Evolutionary conservation across 2,888 invertebrate genomes (phyloP).

Genomic region (Lasioglossum vierecki): DNA sequence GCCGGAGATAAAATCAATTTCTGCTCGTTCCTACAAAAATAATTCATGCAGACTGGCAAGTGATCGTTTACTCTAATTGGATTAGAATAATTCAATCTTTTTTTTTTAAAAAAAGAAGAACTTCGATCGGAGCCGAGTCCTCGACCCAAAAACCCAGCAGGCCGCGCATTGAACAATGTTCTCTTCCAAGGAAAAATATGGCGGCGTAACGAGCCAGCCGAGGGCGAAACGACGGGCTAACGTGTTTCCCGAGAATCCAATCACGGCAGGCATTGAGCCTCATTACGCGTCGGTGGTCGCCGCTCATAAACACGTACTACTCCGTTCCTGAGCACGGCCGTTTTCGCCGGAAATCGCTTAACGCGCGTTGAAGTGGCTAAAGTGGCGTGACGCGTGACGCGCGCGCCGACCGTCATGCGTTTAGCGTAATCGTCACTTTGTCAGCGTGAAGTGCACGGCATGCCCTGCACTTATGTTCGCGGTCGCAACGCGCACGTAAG

Average conservation of each 20-base stretch:
- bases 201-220: slow-evolving; percentile 12
- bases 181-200: slow-evolving; percentile 29
- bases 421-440: slow-evolving; percentile 81
- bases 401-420: slow-evolving; percentile 79
- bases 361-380: slow-evolving; percentile 81
- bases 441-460: slow-evolving; percentile 77
- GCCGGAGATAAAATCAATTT: not conserved
- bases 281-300: slow-evolving; percentile 52
- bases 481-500: slow-evolving; percentile 35
- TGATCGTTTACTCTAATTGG: not conserved
- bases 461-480: slow-evolving; percentile 71
- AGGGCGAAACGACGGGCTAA: slow-evolving; percentile 30
- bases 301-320: slow-evolving; percentile 64
- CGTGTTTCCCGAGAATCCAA: slow-evolving; percentile 55
- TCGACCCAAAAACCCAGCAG: slow-evolving; percentile 27
- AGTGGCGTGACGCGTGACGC: slow-evolving; percentile 83
- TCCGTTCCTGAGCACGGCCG: slow-evolving; percentile 68
- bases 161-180: slow-evolving; percentile 17
- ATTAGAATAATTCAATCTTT: not conserved
- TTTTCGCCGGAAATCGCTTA: slow-evolving; percentile 83
- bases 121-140: slow-evolving; percentile 38
- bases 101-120: not conserved
- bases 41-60: not conserved
- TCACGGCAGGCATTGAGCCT: slow-evolving; percentile 53
- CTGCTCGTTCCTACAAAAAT: not conserved